Conservation (phyloP, 2,888 invertebrate genomes). For the Acanthosepion pharaonis region DNA sequence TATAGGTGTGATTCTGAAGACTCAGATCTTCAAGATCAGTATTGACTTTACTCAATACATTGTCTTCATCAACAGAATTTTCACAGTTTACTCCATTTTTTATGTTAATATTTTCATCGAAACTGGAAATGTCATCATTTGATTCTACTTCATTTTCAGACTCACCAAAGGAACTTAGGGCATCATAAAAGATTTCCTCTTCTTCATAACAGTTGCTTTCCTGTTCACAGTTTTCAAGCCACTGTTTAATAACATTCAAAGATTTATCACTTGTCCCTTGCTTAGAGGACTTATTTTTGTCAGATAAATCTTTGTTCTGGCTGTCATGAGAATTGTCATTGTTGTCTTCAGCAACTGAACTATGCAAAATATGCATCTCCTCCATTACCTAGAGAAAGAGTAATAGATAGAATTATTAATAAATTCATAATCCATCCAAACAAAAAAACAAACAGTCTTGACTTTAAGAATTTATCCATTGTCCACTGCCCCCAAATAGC, state of each 20-base stretch:
- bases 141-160: not conserved
- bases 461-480: no score
- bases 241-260: not conserved
- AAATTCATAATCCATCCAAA: no score
- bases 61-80: slow-evolving; percentile 54
- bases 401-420: no score
- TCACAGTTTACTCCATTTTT: slow-evolving; percentile 48
- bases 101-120: not conserved
- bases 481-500: no score
- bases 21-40: slow-evolving; percentile 66
- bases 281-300: not conserved
- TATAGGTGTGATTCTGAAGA: slow-evolving; percentile 65
- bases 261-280: not conserved
- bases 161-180: not conserved
- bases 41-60: slow-evolving; percentile 64
- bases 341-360: slow-evolving; percentile 58
- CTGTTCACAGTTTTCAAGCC: slow-evolving; percentile 24
- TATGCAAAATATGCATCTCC: not conserved
- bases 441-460: no score
- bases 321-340: not conserved
- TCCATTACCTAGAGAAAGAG: not conserved
- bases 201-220: not conserved
- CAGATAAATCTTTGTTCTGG: not conserved
- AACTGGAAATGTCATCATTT: not conserved
- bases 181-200: slow-evolving; percentile 7